Conservation (phyloP, 2,797 vertebrate genomes). For the Labeo calbasu region DNA sequence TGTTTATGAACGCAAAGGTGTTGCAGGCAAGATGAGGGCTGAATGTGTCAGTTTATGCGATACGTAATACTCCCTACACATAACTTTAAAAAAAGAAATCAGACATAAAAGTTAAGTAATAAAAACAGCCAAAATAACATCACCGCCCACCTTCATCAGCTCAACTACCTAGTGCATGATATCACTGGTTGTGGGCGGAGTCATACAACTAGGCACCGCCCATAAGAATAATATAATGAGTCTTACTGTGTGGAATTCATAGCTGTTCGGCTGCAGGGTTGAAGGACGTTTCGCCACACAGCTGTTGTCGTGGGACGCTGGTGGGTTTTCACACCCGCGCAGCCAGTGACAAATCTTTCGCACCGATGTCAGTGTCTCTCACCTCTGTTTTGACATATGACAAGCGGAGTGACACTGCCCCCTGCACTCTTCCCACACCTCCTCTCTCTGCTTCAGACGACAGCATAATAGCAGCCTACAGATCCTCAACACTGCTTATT, state of each 20-base stretch:
- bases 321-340: slow-evolving; percentile 44
- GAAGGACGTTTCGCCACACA: not conserved
- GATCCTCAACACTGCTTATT: not conserved
- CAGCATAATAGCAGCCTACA: not conserved
- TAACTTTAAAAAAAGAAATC: not conserved
- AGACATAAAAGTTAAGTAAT: not conserved
- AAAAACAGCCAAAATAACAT: not conserved
- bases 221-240: not conserved
- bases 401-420: slow-evolving; percentile 47
- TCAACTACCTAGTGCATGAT: not conserved
- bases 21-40: slow-evolving; percentile 5
- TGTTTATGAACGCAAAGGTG: slow-evolving; percentile 2
- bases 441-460: slow-evolving; percentile 14
- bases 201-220: not conserved
- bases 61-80: not conserved
- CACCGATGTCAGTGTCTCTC: slow-evolving; percentile 38
- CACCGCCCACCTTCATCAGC: too few relatives aligned
- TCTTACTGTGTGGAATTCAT: not conserved
- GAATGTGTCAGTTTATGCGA: not conserved
- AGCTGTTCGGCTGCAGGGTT: not conserved
- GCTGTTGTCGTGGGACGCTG: slow-evolving; percentile 23
- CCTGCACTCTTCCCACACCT: slow-evolving; percentile 13
- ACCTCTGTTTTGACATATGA: slow-evolving; percentile 51
- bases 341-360: slow-evolving; percentile 45
- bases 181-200: not conserved